Conservation (phyloP, 2,888 invertebrate genomes). For the Hirudinaria manillensis region DNA sequence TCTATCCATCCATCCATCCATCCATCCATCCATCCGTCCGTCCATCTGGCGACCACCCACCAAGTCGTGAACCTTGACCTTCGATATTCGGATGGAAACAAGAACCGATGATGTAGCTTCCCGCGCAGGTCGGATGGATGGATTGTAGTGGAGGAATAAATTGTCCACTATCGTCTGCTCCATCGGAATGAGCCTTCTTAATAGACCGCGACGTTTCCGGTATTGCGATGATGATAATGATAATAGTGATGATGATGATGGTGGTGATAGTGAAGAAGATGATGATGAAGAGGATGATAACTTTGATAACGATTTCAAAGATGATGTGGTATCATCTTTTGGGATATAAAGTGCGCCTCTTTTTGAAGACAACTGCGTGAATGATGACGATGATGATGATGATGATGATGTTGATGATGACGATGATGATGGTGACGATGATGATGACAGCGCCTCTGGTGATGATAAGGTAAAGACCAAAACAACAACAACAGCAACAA, state of each 20-base stretch:
- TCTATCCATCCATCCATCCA: too few relatives aligned
- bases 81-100: neutral
- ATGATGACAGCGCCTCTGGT: neutral
- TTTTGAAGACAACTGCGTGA: neutral
- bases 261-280: neutral
- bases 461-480: neutral
- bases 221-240: neutral
- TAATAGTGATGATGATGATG: constrained; percentile 2
- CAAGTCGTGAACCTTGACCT: neutral
- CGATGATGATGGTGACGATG: neutral
- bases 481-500: too few relatives aligned
- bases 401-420: neutral
- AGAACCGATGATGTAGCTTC: neutral
- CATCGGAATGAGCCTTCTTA: neutral
- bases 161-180: constrained; percentile 1
- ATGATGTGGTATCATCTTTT: too few relatives aligned
- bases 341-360: too few relatives aligned
- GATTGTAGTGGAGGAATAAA: constrained; percentile 10
- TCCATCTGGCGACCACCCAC: neutral
- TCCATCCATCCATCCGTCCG: too few relatives aligned
- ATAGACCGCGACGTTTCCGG: neutral
- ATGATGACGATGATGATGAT: neutral
- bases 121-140: neutral
- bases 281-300: neutral
- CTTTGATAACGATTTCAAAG: neutral